Base-by-base conservation (phyloP, 2,797 vertebrate genomes). In the Meriones psammophilus region DNA sequence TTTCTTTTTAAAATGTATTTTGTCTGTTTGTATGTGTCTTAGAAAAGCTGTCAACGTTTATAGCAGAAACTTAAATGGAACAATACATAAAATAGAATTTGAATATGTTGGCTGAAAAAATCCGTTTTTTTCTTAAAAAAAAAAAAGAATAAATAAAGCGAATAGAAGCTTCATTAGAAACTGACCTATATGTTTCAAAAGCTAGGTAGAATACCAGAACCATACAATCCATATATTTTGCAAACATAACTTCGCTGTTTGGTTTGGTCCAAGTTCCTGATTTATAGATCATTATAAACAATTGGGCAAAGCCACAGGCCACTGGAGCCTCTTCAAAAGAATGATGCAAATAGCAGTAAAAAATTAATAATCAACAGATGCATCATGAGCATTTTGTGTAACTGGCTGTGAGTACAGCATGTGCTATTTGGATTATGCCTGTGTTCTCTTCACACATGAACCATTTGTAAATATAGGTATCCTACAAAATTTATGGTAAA, bases 361-460 rank as follows among this genome's bases (percentile, higher is more conserved):
- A 97, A 98, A 92, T 88, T 98, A 98, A 98, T 89, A 88, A 97
- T 95, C 96, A 98, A 74, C 98, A 98, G 98, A 98, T 97, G 97
- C 84, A 92, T 0, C 28, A 93, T 33, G 88, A 98, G 89, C 91
- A 39, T 92, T 97, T 95, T 84, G 94, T 96, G 90, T 88, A 73
- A 90, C 95, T 88, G 81, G 73, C 93, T 88, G 36, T 56, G 54
- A 95, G 94, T 26, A 97, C 96, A 83, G 79, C 88, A 95, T 96
- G 95, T 97, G 97, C 97, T 95, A 69, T 95, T 98, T 95, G 95
- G 83, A 94, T 94, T 68, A 46, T 73, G 71, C 94, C 91, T 68
- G 1, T 95, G 92, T 92, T 77, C 88, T 15, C 10, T 85, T 84
- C 33, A 54, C 69, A 78, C 62, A 60, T 69, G 73, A 22, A 76